A percentile compares a stretch with the other conserved stretches of the same genome.
These are phyloP conservation scores for Pavo muticus DNA, from an alignment of 2,113 vertebrate species.

Conservation along the genomic window DNA sequence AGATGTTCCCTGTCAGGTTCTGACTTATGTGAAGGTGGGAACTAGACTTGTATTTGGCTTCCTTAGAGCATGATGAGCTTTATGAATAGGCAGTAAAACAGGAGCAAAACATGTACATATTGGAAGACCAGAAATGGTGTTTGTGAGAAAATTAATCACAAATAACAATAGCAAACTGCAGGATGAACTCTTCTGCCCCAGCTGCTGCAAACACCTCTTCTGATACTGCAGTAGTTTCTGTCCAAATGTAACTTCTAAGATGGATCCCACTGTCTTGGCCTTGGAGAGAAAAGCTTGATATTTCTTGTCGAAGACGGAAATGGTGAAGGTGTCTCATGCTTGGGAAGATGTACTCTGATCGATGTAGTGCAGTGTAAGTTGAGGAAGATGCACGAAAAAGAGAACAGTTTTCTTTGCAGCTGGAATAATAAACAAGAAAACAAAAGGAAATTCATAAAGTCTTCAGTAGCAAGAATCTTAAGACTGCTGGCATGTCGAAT, in stretches of 20 bases:
- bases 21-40: not conserved
- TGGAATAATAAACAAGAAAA: not conserved
- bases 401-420: not conserved
- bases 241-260: not conserved
- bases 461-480: not conserved
- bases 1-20: not conserved
- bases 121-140: not conserved
- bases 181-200: not conserved
- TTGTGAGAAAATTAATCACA: not conserved
- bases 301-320: not conserved
- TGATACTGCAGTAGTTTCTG: not conserved
- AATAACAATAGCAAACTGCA: not conserved
- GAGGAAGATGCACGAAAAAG: not conserved
- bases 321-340: not conserved
- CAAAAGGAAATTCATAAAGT: not conserved
- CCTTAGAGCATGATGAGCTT: not conserved
- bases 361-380: not conserved
- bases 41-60: not conserved
- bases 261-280: not conserved
- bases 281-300: not conserved
- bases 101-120: not conserved
- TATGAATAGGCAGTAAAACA: not conserved
- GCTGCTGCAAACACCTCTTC: not conserved
- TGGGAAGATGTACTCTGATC: not conserved
- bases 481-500: not conserved